Conservation (phyloP, 2,797 vertebrate genomes). For the Anguilla megastoma region DNA sequence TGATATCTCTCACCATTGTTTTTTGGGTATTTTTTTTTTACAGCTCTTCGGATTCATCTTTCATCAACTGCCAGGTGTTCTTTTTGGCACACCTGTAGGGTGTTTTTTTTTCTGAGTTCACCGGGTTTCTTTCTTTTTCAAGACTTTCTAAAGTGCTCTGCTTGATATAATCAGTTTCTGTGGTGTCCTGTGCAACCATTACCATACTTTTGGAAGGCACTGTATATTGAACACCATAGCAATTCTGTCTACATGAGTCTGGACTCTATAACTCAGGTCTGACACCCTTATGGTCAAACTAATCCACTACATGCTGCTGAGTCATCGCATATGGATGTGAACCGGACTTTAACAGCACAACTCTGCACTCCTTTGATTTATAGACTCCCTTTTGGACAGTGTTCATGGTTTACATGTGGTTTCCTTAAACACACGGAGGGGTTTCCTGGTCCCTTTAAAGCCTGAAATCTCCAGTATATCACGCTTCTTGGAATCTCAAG, state of each 20-base stretch:
- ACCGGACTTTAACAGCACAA: conserved; percentile 9
- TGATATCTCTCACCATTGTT: no score
- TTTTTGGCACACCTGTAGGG: no score
- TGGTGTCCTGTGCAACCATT: no score
- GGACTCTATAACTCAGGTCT: conserved; percentile 22
- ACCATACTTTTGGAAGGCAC: no score
- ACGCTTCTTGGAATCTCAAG: not conserved
- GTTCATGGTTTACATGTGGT: conserved; percentile 31
- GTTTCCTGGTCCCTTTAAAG: not conserved
- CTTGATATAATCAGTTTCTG: no score
- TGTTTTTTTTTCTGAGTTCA: no score
- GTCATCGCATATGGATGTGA: conserved; percentile 34
- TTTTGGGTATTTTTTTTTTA: no score
- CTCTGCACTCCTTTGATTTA: conserved; percentile 44
- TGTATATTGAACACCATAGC: conserved; percentile 14
- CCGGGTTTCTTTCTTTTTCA: no score
- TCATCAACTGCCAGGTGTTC: no score
- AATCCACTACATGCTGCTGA: conserved; percentile 40
- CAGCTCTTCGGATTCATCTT: no score
- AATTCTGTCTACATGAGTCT: conserved; percentile 36
- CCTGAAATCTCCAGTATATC: not conserved
- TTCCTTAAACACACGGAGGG: not conserved
- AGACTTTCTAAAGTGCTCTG: no score
- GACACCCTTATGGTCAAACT: conserved; percentile 24
- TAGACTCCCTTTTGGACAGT: conserved; percentile 30